Evolutionary conservation across 2,113 vertebrate species (phyloP).

Genomic region (Rhodinocichla rosea): DNA sequence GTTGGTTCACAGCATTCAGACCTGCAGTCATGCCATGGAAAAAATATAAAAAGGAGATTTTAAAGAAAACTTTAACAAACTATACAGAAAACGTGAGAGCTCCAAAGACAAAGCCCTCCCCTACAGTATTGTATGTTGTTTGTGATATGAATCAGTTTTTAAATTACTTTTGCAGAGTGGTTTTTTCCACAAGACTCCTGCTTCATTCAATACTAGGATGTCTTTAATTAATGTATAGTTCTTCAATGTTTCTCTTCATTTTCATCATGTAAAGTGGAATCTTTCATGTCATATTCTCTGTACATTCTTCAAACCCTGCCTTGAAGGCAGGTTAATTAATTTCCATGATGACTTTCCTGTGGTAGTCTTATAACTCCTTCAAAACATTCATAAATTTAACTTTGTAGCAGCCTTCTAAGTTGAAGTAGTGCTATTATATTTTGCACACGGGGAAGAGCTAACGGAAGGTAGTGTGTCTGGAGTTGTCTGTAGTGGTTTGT

Average conservation of each 20-base stretch:
- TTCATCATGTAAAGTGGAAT: conserved; percentile 22
- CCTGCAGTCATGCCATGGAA: background rate
- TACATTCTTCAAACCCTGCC: conserved; percentile 42
- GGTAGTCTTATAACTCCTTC: background rate
- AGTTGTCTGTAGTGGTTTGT: background rate
- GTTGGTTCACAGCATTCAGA: background rate
- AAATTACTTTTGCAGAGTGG: background rate
- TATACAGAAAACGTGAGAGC: background rate
- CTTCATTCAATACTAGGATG: background rate
- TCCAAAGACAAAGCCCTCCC: background rate
- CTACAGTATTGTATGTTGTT: background rate
- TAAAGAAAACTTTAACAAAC: background rate
- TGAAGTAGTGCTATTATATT: background rate
- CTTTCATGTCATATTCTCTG: conserved; percentile 43
- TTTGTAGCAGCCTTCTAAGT: background rate
- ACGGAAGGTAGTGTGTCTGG: background rate
- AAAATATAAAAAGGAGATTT: background rate
- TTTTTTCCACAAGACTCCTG: background rate
- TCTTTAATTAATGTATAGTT: conserved; percentile 31
- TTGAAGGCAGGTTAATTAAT: conserved; percentile 58
- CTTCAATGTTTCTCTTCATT: conserved; percentile 20
- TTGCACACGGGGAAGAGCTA: background rate
- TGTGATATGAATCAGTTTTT: background rate
- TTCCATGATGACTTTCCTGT: conserved; percentile 34
- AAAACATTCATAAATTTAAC: conserved; percentile 26